Percentiles rank a stretch among this genome's conserved stretches.
Evolutionary conservation across 2,113 vertebrate species (phyloP).

Genomic region (Macquaria australasica): DNA sequence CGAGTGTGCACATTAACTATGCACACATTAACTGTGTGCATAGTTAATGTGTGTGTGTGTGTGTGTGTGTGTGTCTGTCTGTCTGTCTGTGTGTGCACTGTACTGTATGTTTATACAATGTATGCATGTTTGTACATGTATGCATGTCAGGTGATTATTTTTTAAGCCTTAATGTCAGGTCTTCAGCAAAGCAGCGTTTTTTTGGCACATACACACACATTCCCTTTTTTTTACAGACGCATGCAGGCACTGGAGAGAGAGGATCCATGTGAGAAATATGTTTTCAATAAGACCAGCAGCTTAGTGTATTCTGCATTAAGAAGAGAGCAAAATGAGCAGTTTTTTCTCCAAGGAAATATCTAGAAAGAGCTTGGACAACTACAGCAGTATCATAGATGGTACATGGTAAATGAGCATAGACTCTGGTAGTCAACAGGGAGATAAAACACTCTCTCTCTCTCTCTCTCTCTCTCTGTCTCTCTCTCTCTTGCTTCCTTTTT

Average conservation of each 20-base stretch:
- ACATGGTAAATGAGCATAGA: constrained; percentile 75
- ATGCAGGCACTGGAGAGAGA: constrained; percentile 11
- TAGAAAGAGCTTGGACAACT: constrained; percentile 66
- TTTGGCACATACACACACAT: not conserved
- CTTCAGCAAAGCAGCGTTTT: constrained; percentile 3
- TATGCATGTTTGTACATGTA: not conserved
- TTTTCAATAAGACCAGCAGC: constrained; percentile 63
- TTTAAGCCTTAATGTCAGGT: constrained; percentile 9
- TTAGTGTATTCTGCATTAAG: constrained; percentile 48
- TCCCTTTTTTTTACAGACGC: not conserved
- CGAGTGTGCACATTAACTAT: no score
- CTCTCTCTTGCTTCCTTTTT: constrained; percentile 22
- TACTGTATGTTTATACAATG: not conserved
- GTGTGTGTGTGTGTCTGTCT: no score
- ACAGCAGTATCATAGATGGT: constrained; percentile 65
- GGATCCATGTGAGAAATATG: constrained; percentile 55
- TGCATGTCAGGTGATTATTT: not conserved
- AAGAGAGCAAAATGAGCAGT: constrained; percentile 68
- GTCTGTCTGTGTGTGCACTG: constrained; percentile 1
- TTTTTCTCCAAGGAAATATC: constrained; percentile 76
- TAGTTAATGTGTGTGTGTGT: constrained; percentile 18
- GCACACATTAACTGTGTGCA: no score
- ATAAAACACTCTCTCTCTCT: constrained; percentile 36
- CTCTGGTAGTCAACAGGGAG: constrained; percentile 74
- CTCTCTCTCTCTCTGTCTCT: constrained; percentile 5